A percentile compares a stretch with the other conserved stretches of the same genome.
Evolutionary conservation across 2,888 invertebrate species (phyloP).

Genomic region (Brassicogethes aeneus): DNA sequence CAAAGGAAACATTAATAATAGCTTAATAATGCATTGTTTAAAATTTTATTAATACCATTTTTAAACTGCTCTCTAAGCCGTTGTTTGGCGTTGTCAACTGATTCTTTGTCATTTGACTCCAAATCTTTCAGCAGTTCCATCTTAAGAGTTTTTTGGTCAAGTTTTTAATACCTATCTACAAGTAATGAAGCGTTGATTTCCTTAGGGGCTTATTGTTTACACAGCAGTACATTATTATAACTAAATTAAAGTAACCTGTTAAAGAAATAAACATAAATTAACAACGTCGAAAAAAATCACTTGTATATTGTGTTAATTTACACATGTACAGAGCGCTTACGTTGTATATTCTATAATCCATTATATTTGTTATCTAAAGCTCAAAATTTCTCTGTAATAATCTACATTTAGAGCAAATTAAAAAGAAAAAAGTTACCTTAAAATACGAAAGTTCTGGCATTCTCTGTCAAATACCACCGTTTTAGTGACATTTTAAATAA

Average conservation of each 20-base stretch:
- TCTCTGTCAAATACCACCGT: constrained; percentile 10
- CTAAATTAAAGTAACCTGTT: constrained; percentile 1
- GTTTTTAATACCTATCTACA: background rate
- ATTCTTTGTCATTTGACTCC: constrained; percentile 58
- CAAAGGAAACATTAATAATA: background rate
- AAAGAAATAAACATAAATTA: constrained; percentile 1
- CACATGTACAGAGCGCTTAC: too few species aligned
- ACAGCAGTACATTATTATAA: background rate
- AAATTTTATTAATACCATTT: too few species aligned
- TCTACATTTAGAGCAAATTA: background rate
- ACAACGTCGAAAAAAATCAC: background rate
- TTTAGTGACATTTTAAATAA: too few species aligned
- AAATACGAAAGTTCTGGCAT: constrained; percentile 5
- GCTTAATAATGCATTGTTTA: background rate
- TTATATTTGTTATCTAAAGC: background rate
- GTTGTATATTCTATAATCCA: background rate
- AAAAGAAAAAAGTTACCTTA: background rate
- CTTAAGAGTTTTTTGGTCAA: constrained; percentile 16
- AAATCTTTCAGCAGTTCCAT: constrained; percentile 55
- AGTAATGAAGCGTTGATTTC: background rate
- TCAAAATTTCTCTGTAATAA: background rate
- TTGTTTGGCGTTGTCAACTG: constrained; percentile 59
- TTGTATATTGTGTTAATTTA: too few species aligned
- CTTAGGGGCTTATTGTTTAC: constrained; percentile 5
- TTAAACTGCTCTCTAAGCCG: constrained; percentile 62